A percentile compares a stretch with the other conserved stretches of the same genome.
These are phyloP conservation scores for Athalia rosae DNA, from an alignment of 2,888 invertebrate species.

Conservation along the genomic window DNA sequence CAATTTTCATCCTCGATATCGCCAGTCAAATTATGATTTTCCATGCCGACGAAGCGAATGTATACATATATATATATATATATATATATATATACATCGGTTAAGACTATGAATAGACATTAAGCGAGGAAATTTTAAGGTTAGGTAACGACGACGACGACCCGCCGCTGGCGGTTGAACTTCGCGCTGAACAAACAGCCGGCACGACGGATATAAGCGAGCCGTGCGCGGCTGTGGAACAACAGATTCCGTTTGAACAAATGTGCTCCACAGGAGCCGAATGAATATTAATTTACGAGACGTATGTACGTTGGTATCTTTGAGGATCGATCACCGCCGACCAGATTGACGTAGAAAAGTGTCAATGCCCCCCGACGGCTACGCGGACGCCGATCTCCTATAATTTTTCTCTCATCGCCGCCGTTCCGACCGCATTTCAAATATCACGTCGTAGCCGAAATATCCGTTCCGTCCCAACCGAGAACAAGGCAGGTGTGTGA, in stretches of 20 bases:
- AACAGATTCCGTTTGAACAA: slow-evolving; percentile 29
- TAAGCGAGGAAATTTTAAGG: not conserved
- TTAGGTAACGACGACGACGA: not conserved
- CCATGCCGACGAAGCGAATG: not conserved
- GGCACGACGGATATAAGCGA: not conserved
- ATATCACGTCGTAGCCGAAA: no score
- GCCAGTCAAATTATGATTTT: not conserved
- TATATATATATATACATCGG: no score
- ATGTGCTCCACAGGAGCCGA: not conserved
- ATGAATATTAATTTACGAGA: slow-evolving; percentile 30
- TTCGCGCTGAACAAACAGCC: not conserved
- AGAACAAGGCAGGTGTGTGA: no score
- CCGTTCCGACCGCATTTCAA: no score
- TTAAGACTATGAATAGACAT: not conserved
- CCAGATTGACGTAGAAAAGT: not conserved
- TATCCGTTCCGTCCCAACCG: no score
- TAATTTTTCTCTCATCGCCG: no score
- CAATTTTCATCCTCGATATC: not conserved
- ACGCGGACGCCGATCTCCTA: no score
- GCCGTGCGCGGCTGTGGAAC: not conserved
- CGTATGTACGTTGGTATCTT: slow-evolving; percentile 16
- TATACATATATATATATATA: no score
- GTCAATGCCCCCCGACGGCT: no score
- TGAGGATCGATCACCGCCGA: slow-evolving; percentile 26
- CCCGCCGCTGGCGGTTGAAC: not conserved